Evolutionary conservation across 2,797 vertebrate species (phyloP).

Genomic region (Phalanger gymnotis): DNA sequence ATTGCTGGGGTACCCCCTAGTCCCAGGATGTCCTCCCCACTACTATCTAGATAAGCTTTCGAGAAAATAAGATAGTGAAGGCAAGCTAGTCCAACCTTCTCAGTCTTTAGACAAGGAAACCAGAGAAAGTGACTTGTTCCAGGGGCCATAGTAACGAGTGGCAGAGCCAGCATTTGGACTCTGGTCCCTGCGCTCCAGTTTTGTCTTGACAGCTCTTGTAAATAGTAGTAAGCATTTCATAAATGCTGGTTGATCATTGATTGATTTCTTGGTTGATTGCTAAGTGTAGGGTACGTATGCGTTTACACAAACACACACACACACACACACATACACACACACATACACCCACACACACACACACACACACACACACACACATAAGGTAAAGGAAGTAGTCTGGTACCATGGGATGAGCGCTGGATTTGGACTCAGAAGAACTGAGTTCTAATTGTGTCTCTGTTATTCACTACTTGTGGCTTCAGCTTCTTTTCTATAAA

Average conservation of each 20-base stretch:
- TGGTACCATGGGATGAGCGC: neutral
- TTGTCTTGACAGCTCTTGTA: neutral
- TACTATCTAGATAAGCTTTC: neutral
- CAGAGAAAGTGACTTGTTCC: neutral
- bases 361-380: neutral
- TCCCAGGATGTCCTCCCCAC: neutral
- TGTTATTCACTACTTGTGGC: neutral
- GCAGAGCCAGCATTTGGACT: neutral
- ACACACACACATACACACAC: too few relatives aligned
- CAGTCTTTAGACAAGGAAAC: neutral
- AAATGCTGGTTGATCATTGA: neutral
- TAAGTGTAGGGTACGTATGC: neutral
- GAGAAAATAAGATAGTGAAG: neutral
- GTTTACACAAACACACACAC: neutral
- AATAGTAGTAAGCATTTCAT: neutral
- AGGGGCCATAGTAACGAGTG: neutral
- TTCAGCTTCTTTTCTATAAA: neutral
- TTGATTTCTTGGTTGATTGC: neutral
- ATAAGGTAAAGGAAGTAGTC: neutral
- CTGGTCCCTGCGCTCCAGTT: neutral
- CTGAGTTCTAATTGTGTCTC: neutral
- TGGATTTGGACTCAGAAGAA: neutral
- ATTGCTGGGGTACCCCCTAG: accelerated
- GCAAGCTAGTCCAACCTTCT: neutral
- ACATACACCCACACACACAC: too few relatives aligned